Base-by-base conservation (phyloP, 2,113 vertebrate species). In the Phylloscopus trochilus region DNA sequence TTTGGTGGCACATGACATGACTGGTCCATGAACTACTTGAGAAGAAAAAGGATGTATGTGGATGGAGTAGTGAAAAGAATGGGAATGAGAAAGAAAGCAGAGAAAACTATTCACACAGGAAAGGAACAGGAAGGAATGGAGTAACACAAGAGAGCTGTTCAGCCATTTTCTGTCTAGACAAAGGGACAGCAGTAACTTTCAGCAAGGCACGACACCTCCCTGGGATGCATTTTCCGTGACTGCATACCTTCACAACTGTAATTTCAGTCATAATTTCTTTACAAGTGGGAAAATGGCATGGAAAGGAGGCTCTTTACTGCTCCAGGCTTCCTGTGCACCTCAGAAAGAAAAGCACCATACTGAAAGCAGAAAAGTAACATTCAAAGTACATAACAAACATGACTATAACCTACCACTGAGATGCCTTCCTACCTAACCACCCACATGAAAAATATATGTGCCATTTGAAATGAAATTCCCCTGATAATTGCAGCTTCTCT, bases 301-400 rank as follows among this genome's bases (percentile, higher is more conserved):
- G 69, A 92, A 86, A 52, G 72, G 59, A 89, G 87, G 60, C 78
- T 83, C 75, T 92, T 86, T 88, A 84, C 63, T 70, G 46, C 72
- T 81, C 53, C 1, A 5, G 53, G 56, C 78, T 95, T 89, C 81
- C 92, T 87, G 49, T 60, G 78, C 51, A 75, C n/a, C 68, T 95
- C 10, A 3, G 66, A 19, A 70, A 83, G 56, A 73, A 90, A 90
- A 74, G 35, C 53, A 80, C 46, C 63, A 31, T 28, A n/a, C 47
- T 91, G 83, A 78, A 87, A 82, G 44, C 58, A 93, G 86, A 83
- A 90, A 90, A 94, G n/a, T 89, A 89, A 66, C 92, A 79, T 73
- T 89, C 79, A 94, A 84, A 90, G 53, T 86, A 72, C 55, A 83
- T 75, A 95, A 95, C 73, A 93, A 97, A 95, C 88, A 94, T 47